Conservation (phyloP, 2,113 vertebrate genomes). For the Platysteira castanea region DNA sequence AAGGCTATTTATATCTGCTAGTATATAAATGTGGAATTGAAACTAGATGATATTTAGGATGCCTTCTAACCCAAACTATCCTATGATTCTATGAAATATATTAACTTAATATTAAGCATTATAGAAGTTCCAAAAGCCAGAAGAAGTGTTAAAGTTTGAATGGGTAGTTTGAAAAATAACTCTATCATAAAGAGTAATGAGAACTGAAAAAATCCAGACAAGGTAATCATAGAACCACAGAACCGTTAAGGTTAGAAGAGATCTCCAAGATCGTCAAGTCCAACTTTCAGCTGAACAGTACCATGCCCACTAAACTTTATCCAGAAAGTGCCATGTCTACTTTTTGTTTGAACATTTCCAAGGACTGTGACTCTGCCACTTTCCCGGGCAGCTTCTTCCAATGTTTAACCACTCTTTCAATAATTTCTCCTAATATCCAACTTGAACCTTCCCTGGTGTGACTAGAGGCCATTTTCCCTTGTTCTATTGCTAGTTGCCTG, state of each 20-base stretch:
- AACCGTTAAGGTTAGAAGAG: neutral
- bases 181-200: neutral
- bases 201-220: neutral
- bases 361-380: accelerated
- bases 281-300: neutral
- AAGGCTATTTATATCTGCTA: neutral
- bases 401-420: neutral
- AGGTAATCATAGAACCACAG: neutral
- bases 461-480: neutral
- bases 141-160: neutral
- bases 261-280: neutral
- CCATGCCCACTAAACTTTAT: too few relatives aligned
- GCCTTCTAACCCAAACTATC: neutral
- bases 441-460: too few relatives aligned
- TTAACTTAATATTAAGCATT: neutral
- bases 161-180: neutral
- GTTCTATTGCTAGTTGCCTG: neutral
- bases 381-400: neutral
- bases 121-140: neutral
- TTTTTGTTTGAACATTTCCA: neutral
- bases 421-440: neutral
- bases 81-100: neutral
- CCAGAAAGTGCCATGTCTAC: neutral
- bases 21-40: neutral
- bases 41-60: neutral